These are phyloP conservation scores for Callyntrura guangdongensis DNA, from an alignment of 2,888 invertebrate species.

Conservation along the genomic window DNA sequence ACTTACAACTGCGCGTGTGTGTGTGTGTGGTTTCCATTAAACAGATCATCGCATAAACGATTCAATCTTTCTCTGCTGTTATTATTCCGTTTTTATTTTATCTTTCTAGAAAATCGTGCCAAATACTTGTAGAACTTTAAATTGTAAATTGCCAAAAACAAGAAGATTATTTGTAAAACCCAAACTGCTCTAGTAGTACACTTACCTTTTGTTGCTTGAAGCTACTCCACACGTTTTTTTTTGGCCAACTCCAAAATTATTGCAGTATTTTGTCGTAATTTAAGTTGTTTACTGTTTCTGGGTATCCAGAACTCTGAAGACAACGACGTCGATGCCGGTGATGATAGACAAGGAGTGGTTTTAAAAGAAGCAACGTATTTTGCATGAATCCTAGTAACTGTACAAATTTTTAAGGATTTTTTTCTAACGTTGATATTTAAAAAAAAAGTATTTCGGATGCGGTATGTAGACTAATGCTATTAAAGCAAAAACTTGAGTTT, in stretches of 20 bases:
- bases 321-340: neutral
- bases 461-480: too few relatives aligned
- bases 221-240: constrained; percentile 63
- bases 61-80: neutral
- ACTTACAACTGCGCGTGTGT: neutral
- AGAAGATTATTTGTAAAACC: neutral
- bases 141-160: neutral
- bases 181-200: neutral
- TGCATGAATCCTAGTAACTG: constrained; percentile 52
- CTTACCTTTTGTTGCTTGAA: constrained; percentile 57
- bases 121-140: neutral
- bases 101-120: neutral
- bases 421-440: neutral
- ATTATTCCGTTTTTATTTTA: neutral
- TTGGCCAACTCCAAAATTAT: constrained; percentile 34
- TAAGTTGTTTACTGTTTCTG: too few relatives aligned
- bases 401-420: neutral
- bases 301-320: constrained; percentile 54
- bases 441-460: too few relatives aligned
- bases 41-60: neutral
- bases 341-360: neutral
- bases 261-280: neutral
- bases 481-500: too few relatives aligned
- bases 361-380: constrained; percentile 16
- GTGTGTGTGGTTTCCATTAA: neutral